Conservation (phyloP, 2,797 vertebrate genomes). For the Gymnothorax javanicus region DNA sequence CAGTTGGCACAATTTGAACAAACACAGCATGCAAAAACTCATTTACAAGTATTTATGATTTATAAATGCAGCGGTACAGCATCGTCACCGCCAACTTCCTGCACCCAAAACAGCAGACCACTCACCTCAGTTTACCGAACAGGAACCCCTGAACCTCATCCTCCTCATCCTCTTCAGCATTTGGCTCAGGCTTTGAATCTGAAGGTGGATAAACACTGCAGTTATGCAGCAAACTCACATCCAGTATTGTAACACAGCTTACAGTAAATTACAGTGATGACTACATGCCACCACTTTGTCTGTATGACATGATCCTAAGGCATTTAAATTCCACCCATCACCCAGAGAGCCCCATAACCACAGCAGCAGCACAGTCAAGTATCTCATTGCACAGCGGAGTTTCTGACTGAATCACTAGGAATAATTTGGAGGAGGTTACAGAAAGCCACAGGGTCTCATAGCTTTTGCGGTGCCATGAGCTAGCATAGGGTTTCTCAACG, state of each 20-base stretch:
- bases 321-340: too few species aligned
- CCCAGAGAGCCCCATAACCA: too few species aligned
- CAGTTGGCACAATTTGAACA: background rate
- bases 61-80: background rate
- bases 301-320: too few species aligned
- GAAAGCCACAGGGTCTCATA: too few species aligned
- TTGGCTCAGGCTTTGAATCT: slow-evolving; percentile 74
- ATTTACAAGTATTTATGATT: background rate
- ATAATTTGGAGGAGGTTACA: too few species aligned
- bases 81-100: background rate
- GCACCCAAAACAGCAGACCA: slow-evolving; percentile 15
- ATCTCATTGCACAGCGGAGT: too few species aligned
- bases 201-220: slow-evolving; percentile 17
- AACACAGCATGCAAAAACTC: background rate
- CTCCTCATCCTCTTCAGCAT: slow-evolving; percentile 69
- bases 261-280: background rate
- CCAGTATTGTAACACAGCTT: background rate
- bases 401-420: too few species aligned
- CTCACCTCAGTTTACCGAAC: slow-evolving; percentile 90
- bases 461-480: too few species aligned
- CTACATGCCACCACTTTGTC: too few species aligned
- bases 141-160: slow-evolving; percentile 92
- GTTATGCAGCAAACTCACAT: background rate
- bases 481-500: too few species aligned
- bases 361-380: too few species aligned